phyloP scores from a whole-genome alignment of 2,888 invertebrate species.

The Cryptus viduatorius region DNA sequence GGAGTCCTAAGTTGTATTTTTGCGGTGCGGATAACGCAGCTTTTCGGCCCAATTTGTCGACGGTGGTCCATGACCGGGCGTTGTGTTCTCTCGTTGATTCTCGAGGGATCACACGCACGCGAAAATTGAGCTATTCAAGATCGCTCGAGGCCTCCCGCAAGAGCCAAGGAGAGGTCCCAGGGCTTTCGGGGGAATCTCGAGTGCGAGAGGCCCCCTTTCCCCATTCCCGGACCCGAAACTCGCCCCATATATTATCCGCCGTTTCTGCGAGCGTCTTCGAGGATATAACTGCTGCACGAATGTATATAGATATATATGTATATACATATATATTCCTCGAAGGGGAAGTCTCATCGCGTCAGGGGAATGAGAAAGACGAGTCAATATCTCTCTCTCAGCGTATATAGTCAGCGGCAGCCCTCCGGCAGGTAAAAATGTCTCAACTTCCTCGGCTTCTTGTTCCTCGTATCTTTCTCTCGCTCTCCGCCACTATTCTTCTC shows the following conservation, averaged over 20 bases:
- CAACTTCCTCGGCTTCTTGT: constrained; percentile 77
- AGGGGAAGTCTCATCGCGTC: constrained; percentile 53
- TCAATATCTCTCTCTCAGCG: constrained; percentile 76
- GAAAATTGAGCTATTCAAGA: constrained; percentile 71
- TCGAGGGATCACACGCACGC: constrained; percentile 60
- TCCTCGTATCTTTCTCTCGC: constrained; percentile 69
- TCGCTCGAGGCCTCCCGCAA: constrained; percentile 59
- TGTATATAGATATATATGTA: constrained; percentile 2
- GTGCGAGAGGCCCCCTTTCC: constrained; percentile 20
- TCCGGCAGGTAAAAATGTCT: constrained; percentile 81
- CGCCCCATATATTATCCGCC: constrained; percentile 78
- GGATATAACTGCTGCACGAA: constrained; percentile 40
- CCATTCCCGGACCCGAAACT: constrained; percentile 48
- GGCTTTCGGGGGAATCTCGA: constrained; percentile 37
- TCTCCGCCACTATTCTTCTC: constrained; percentile 50
- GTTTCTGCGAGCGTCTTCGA: constrained; percentile 68
- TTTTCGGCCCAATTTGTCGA: constrained; percentile 63
- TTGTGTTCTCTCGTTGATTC: constrained; percentile 60
- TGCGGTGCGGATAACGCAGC: constrained; percentile 19
- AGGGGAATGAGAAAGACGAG: constrained; percentile 74
- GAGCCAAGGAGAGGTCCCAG: constrained; percentile 32
- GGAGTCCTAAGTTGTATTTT: constrained; percentile 13
- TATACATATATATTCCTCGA: constrained; percentile 47
- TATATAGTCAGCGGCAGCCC: constrained; percentile 67
- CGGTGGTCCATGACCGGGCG: constrained; percentile 57